These are phyloP conservation scores for Zootermopsis nevadensis DNA, from an alignment of 2,888 invertebrate genomes.

Conservation along the genomic window DNA sequence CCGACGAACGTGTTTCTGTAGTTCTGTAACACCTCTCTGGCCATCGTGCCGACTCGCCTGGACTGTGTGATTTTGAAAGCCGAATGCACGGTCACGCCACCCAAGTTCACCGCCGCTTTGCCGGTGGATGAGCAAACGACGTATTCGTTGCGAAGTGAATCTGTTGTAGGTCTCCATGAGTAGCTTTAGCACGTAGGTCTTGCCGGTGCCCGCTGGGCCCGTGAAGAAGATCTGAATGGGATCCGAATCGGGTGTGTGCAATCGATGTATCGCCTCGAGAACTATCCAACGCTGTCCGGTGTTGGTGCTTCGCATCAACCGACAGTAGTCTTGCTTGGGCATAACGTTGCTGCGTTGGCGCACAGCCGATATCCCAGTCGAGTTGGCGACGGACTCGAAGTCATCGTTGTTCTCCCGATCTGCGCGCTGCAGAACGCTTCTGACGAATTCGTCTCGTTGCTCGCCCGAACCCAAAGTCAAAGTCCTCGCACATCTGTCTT, in stretches of 20 bases:
- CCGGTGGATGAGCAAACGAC: not conserved
- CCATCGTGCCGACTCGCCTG: not conserved
- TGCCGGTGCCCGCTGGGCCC: not conserved
- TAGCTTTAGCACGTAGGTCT: not conserved
- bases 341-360: conserved; percentile 18
- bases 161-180: not conserved
- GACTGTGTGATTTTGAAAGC: not conserved
- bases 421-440: too few relatives aligned
- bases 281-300: conserved; percentile 29
- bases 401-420: too few relatives aligned
- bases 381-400: too few relatives aligned
- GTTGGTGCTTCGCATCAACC: conserved; percentile 46
- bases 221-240: not conserved
- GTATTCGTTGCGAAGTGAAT: not conserved
- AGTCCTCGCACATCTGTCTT: too few relatives aligned
- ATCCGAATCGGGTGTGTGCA: not conserved
- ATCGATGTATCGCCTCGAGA: conserved; percentile 22
- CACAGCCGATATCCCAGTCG: too few relatives aligned
- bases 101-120: not conserved
- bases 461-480: too few relatives aligned
- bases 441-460: too few relatives aligned
- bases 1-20: too few relatives aligned
- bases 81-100: not conserved
- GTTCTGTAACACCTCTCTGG: too few relatives aligned
- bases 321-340: conserved; percentile 42